Conservation (phyloP, 2,113 vertebrate genomes). For the Callipepla squamata region DNA sequence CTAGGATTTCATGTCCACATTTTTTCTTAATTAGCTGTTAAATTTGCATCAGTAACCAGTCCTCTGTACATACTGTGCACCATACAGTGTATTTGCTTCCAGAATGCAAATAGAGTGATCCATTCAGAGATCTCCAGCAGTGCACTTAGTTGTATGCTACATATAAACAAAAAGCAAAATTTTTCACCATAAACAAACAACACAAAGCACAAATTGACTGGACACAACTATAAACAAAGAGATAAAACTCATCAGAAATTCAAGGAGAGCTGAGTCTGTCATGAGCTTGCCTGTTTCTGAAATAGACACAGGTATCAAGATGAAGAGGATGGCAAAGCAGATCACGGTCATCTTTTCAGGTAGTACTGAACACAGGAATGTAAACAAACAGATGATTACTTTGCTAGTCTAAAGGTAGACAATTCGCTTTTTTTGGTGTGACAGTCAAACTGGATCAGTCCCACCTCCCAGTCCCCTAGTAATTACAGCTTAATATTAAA, state of each 20-base stretch:
- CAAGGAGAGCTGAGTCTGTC: rapidly evolving
- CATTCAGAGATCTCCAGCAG: neutral
- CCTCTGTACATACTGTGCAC: neutral
- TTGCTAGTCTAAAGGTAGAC: neutral
- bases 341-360: neutral
- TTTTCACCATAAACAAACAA: neutral
- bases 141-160: neutral
- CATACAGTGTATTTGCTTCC: neutral
- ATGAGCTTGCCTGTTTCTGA: neutral
- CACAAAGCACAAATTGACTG: neutral
- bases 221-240: rapidly evolving
- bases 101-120: neutral
- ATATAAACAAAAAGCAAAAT: neutral
- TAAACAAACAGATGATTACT: neutral
- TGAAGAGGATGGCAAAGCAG: neutral
- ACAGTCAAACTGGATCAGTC: neutral
- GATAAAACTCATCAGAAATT: neutral
- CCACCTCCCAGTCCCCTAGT: rapidly evolving
- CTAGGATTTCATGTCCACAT: neutral
- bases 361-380: neutral
- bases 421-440: neutral
- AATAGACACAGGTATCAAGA: neutral
- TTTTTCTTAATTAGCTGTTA: neutral
- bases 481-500: neutral
- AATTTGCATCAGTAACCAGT: neutral